These are phyloP conservation scores for Gastrophysa polygoni DNA, from an alignment of 2,888 invertebrate species.

Conservation along the genomic window DNA sequence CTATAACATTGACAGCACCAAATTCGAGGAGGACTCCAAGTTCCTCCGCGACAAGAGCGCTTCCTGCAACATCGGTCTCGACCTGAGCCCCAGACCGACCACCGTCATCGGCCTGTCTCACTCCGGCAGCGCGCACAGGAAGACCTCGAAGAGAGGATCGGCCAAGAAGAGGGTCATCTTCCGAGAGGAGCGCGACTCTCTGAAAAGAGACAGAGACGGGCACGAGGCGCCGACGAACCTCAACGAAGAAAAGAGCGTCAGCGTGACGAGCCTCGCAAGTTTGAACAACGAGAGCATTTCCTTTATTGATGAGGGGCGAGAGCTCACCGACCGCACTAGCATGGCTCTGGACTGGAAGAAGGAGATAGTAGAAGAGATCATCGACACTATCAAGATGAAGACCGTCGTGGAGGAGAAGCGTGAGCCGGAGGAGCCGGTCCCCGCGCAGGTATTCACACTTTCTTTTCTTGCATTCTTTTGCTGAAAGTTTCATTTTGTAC, in stretches of 20 bases:
- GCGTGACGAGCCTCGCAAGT: slow-evolving; percentile 55
- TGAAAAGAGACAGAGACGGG: slow-evolving; percentile 18
- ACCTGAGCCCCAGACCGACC: slow-evolving; percentile 71
- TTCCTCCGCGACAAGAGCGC: slow-evolving; percentile 78
- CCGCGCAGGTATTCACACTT: too few relatives aligned
- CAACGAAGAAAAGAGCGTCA: slow-evolving; percentile 54
- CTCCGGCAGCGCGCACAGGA: slow-evolving; percentile 43
- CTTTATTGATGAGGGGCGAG: slow-evolving; percentile 56
- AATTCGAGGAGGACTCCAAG: slow-evolving; percentile 59
- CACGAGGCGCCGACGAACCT: too few relatives aligned
- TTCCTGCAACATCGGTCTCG: slow-evolving; percentile 77
- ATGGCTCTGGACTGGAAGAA: slow-evolving; percentile 52
- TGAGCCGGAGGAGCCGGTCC: not conserved
- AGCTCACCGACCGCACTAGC: slow-evolving; percentile 56
- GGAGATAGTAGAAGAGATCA: slow-evolving; percentile 49
- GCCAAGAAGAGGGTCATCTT: slow-evolving; percentile 50
- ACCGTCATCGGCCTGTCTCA: slow-evolving; percentile 59
- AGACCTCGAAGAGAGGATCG: slow-evolving; percentile 50
- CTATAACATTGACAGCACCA: slow-evolving; percentile 52
- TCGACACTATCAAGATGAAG: slow-evolving; percentile 41
- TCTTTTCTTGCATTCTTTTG: too few relatives aligned
- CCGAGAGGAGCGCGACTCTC: slow-evolving; percentile 41
- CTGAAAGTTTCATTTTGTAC: too few relatives aligned
- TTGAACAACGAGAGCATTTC: slow-evolving; percentile 53
- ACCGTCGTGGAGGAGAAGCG: slow-evolving; percentile 25